Conservation (phyloP, 2,888 invertebrate genomes). For the Urechis unicinctus region DNA sequence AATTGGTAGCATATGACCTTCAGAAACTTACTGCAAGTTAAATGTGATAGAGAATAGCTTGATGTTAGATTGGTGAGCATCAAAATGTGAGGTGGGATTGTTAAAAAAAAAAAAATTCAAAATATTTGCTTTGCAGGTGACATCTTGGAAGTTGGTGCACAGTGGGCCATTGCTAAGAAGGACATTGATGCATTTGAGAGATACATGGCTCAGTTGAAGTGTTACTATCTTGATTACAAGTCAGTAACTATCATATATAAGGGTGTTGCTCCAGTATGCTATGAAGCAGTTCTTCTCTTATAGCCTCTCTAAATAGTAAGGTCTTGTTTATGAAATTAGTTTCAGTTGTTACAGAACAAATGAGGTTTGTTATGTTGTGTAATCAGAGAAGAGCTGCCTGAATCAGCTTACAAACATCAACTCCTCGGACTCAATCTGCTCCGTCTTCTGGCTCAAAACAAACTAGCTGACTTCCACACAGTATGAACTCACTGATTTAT, state of each 20-base stretch:
- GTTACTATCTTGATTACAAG: conserved; percentile 93
- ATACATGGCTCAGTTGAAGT: conserved; percentile 94
- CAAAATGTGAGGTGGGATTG: background rate
- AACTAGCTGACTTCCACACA: conserved; percentile 97
- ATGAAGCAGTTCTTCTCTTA: too few relatives aligned
- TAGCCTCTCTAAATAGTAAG: background rate
- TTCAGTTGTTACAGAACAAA: too few relatives aligned
- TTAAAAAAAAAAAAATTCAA: too few relatives aligned
- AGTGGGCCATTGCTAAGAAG: conserved; percentile 85
- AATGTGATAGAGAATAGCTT: background rate
- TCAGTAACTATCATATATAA: conserved; percentile 54
- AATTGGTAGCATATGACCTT: too few relatives aligned
- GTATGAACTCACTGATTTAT: conserved; percentile 38
- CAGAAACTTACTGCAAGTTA: too few relatives aligned
- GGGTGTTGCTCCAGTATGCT: too few relatives aligned
- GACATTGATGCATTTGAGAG: conserved; percentile 94
- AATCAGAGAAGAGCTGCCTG: conserved; percentile 72
- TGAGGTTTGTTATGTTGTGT: too few relatives aligned
- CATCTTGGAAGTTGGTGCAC: conserved; percentile 90
- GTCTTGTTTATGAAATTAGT: background rate
- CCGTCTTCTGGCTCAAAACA: conserved; percentile 87
- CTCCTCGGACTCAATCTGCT: conserved; percentile 88
- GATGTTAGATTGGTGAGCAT: background rate
- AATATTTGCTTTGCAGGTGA: conserved; percentile 58
- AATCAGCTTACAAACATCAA: conserved; percentile 90